Base-by-base conservation (phyloP, 2,113 vertebrate genomes). In the Casuarius casuarius region DNA sequence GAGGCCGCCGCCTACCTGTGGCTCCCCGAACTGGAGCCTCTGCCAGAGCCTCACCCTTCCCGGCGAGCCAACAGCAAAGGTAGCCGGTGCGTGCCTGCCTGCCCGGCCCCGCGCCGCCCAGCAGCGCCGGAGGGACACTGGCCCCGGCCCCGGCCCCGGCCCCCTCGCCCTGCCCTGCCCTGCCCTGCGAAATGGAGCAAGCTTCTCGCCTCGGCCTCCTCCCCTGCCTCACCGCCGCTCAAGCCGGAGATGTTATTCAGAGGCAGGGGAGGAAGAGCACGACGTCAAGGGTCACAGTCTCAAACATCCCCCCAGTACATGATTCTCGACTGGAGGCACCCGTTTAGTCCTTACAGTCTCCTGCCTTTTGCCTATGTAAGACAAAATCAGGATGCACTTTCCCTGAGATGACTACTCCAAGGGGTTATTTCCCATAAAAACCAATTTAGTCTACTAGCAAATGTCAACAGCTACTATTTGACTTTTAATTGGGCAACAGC, bases 1-100 rank as follows among this genome's bases (percentile, higher is more conserved):
- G 83, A 97, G 95, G 84, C 96, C 84, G 95, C 97, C 97, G 96
- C 97, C 97, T 97, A 97, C 97, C 97, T 97, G 97, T 59, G 72
- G 90, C 94, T 97, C 22, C 76, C 78, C 68, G 86, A 93, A 96
- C 71, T 93, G 83, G 94, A 94, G 87, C 65, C 61, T 46, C 72
- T 44, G 66, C 87, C 63, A n/a, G 35, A 40, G 61, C 84, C 89
- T 89, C 92, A 9, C 92, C 92, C 87, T 63, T 15, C 88, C 79
- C 40, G 8, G 71, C 19, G 59, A 35, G 76, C 76, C 4, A 59
- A 10, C 28, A n/a, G 91, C 75, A 44, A 22, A 85, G 92, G 94
- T 65, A 23, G 88, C 70, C 20, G 82, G 46, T 48, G 80, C 77
- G 46, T 48, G 80, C 77, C 15, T 71, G 79, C 49, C 40, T 51